Evolutionary conservation across 2,113 vertebrate species (phyloP).

Genomic region (Callocephalon fimbriatum): DNA sequence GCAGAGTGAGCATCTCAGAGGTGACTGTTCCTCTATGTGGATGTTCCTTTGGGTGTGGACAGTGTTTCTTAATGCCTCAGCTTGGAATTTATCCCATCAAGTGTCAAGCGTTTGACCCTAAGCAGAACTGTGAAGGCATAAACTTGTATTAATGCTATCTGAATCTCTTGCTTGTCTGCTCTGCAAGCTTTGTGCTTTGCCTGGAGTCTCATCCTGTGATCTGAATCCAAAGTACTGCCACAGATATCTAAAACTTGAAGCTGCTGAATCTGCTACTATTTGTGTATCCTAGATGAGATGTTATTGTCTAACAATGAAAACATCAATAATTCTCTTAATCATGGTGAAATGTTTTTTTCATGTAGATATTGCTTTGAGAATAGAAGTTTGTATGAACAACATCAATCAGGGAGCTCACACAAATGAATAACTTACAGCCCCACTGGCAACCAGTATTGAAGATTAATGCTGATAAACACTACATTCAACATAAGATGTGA

Average conservation of each 20-base stretch:
- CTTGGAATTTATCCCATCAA: background rate
- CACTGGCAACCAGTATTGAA: conserved; percentile 38
- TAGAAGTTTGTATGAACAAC: conserved; percentile 43
- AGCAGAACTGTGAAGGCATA: background rate
- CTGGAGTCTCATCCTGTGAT: background rate
- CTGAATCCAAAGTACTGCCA: background rate
- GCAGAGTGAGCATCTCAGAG: background rate
- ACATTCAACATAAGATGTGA: conserved; percentile 25
- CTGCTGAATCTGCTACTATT: background rate
- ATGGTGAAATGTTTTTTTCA: conserved; percentile 1
- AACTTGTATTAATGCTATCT: background rate
- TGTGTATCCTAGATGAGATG: background rate
- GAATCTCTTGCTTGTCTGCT: background rate
- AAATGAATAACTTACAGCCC: conserved; percentile 45
- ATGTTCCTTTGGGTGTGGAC: background rate
- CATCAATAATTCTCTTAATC: conserved; percentile 63
- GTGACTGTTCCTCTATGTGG: background rate
- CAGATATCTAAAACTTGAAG: background rate
- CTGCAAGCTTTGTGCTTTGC: background rate
- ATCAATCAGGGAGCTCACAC: conserved; percentile 27
- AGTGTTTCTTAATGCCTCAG: background rate
- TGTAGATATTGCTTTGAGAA: conserved; percentile 56
- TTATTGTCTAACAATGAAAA: background rate
- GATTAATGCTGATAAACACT: conserved; percentile 52
- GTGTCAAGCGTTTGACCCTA: background rate